phyloP scores from a whole-genome alignment of 2,113 vertebrate species.

The Petaurus breviceps region DNA sequence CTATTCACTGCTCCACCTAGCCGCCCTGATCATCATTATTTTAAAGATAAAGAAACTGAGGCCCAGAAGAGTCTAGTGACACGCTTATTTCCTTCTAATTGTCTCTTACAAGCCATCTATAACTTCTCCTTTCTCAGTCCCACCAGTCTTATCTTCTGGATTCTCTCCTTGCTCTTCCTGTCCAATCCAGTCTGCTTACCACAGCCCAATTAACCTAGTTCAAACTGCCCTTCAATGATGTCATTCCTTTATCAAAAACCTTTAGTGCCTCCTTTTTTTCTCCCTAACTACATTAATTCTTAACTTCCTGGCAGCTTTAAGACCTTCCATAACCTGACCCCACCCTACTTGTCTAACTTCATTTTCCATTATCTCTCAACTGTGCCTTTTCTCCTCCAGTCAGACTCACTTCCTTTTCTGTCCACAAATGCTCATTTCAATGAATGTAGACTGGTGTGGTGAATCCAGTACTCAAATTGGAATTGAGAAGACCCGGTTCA shows the following conservation, averaged over 20 bases:
- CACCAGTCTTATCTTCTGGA: background rate
- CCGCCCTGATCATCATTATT: background rate
- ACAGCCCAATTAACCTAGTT: conserved; percentile 33
- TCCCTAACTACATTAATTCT: conserved; percentile 1
- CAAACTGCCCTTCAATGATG: background rate
- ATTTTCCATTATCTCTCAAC: conserved; percentile 17
- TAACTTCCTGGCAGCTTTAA: conserved; percentile 15
- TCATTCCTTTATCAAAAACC: background rate
- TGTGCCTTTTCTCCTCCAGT: conserved; percentile 1
- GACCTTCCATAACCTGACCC: background rate
- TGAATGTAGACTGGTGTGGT: background rate
- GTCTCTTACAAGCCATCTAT: background rate
- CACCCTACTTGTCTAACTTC: background rate
- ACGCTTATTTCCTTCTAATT: background rate
- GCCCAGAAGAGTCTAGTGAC: background rate
- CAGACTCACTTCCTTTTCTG: background rate
- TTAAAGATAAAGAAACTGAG: background rate
- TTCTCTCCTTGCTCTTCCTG: background rate
- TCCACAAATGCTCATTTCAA: background rate
- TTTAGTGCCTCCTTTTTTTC: conserved; percentile 7
- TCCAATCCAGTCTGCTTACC: background rate
- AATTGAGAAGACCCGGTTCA: background rate
- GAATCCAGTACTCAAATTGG: background rate
- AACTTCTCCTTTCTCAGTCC: background rate
- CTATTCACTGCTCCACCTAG: too few relatives aligned